Base-by-base conservation (phyloP, 1,140 invertebrate genomes). In the Telenomus remus region DNA sequence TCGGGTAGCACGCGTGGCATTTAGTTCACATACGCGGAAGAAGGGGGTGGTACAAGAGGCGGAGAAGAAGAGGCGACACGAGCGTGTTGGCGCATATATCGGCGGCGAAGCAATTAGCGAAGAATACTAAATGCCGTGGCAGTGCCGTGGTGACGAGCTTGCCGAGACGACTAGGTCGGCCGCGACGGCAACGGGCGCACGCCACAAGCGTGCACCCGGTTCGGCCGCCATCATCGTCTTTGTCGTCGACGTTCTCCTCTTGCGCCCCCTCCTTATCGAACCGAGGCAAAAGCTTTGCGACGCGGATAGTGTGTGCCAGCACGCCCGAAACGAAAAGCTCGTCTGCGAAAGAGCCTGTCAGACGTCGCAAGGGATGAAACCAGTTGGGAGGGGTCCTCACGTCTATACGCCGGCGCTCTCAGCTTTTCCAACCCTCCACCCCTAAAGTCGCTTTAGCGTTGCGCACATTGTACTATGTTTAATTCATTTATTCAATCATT, bases 1-100 rank as follows among this genome's bases (percentile, higher is more conserved):
- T 66, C 63, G 47, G 63, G 39, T 48, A 73, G 75, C 64, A 65
- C 70, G 74, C 78, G 76, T 79, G 76, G 76, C 72, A 75, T 75
- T 75, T 79, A 68, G 68, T 79, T 60, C 71, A 65, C 71, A 71
- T 78, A 75, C 56, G 48, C 59, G 68, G 49, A 63, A 66, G 60
- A 60, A 57, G 71, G 57, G 47, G 71, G 55, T 48, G 53, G 59
- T 33, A 55, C 59, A 59, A 51, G 48, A 42, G 57, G 57, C 47
- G 56, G 43, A 54, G 60, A 59, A 53, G 57, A 56, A 57, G 48
- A 46, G 53, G 53, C 51, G 64, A 49, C 50, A 54, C 55, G 73
- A 59, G 55, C 64, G 57, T 55, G 64, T 65, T 64, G 63, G 60
- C 55, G 73, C 61, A 60, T 57, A 66, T 55, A 68, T 73, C 64